Percentiles rank a stretch among this genome's conserved stretches.
Conservation (phyloP, 92 coral and sea anemone genomes). For the Anthopleura xanthogrammica region DNA sequence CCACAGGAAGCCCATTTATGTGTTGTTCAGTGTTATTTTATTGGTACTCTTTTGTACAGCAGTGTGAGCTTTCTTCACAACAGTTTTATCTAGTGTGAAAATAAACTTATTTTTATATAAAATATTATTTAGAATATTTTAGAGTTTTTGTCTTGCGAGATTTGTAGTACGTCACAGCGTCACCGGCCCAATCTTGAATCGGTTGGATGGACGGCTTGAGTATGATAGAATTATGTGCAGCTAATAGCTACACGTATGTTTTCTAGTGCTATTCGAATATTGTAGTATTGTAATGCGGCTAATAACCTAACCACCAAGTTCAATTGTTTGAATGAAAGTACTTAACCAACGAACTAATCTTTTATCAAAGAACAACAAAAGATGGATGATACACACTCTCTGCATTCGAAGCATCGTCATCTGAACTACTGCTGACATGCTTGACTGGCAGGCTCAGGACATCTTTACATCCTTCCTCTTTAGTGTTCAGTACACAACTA, state of each 20-base stretch:
- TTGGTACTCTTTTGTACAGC: neutral
- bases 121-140: neutral
- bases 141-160: neutral
- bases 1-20: too few relatives aligned
- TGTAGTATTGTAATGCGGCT: neutral
- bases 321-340: too few relatives aligned
- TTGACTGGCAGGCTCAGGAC: conserved; percentile 41
- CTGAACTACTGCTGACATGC: neutral
- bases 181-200: too few relatives aligned
- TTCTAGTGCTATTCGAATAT: too few relatives aligned
- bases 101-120: neutral
- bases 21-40: neutral
- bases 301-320: too few relatives aligned
- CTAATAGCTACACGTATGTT: too few relatives aligned
- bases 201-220: too few relatives aligned
- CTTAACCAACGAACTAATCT: too few relatives aligned
- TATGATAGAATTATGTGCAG: too few relatives aligned
- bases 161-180: too few relatives aligned
- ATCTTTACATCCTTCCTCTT: conserved; percentile 49
- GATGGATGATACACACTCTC: neutral
- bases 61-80: neutral
- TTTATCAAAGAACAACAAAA: neutral
- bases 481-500: conserved; percentile 41
- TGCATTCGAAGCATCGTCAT: neutral
- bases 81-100: neutral